phyloP scores from a whole-genome alignment of 2,888 invertebrate genomes.

The Aproaerema taeniolella region DNA sequence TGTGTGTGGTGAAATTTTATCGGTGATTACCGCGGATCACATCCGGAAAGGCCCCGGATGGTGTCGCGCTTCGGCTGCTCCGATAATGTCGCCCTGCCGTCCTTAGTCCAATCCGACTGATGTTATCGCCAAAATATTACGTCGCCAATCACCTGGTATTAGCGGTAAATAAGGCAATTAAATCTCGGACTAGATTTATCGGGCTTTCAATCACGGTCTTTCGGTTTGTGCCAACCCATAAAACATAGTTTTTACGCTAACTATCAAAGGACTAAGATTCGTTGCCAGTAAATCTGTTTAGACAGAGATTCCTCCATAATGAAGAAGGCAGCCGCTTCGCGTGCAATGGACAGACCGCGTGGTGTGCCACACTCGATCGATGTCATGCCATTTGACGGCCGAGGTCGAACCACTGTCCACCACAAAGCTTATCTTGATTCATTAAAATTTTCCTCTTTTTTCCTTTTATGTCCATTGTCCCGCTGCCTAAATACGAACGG shows the following conservation, averaged over 20 bases:
- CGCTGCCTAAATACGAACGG: conserved; percentile 51
- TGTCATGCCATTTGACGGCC: conserved; percentile 67
- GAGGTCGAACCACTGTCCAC: conserved; percentile 72
- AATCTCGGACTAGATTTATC: too few species aligned
- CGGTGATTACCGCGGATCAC: conserved; percentile 67
- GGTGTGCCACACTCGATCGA: conserved; percentile 63
- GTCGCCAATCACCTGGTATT: too few species aligned
- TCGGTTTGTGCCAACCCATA: too few species aligned
- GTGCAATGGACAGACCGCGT: conserved; percentile 40
- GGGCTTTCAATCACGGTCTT: too few species aligned
- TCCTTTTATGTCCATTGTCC: conserved; percentile 49
- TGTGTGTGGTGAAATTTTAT: conserved; percentile 70
- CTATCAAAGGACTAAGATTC: too few species aligned
- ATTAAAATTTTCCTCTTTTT: conserved; percentile 52
- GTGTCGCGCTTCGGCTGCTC: conserved; percentile 60
- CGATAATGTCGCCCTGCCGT: conserved; percentile 36
- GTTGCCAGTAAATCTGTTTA: too few species aligned
- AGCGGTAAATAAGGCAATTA: too few species aligned
- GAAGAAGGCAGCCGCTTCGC: too few species aligned
- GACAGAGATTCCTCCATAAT: too few species aligned
- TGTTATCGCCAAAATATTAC: neutral
- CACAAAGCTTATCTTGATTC: conserved; percentile 70
- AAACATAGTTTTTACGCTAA: too few species aligned
- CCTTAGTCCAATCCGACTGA: neutral
- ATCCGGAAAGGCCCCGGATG: conserved; percentile 67